Evolutionary conservation across 2,113 vertebrate species (phyloP).

Genomic region (Cyphomyrus plagiostoma): DNA sequence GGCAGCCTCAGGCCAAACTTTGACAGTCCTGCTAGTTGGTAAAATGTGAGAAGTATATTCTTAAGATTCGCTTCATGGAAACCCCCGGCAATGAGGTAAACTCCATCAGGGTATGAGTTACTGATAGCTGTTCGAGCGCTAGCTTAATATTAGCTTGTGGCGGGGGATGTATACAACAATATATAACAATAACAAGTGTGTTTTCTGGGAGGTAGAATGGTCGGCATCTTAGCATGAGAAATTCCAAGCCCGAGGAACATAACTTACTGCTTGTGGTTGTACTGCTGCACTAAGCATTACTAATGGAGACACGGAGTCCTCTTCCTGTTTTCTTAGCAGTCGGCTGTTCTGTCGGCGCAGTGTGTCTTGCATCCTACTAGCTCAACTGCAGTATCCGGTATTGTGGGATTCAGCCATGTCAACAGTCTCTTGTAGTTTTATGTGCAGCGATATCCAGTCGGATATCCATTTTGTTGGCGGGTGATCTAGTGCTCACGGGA

Average conservation of each 20-base stretch:
- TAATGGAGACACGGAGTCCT: background rate
- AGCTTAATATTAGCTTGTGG: background rate
- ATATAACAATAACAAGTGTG: background rate
- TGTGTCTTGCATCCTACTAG: background rate
- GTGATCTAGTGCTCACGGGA: background rate
- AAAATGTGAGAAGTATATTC: background rate
- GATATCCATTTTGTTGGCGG: background rate
- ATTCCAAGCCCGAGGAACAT: background rate
- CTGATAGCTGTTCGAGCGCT: background rate
- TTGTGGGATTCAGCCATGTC: background rate
- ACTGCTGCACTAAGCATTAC: background rate
- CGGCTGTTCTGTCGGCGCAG: background rate
- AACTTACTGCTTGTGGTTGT: background rate
- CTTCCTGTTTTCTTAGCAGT: background rate
- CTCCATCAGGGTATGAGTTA: background rate
- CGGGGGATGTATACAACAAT: background rate
- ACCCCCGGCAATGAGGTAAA: background rate
- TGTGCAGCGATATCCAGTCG: background rate
- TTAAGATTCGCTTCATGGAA: background rate
- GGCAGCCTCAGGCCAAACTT: background rate
- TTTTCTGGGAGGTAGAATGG: background rate
- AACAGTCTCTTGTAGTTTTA: background rate
- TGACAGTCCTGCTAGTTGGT: background rate
- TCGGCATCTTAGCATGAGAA: background rate
- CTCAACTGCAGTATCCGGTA: background rate